These are phyloP conservation scores for Drosophila micromelanica DNA, from an alignment of 1,140 invertebrate genomes.

Conservation along the genomic window DNA sequence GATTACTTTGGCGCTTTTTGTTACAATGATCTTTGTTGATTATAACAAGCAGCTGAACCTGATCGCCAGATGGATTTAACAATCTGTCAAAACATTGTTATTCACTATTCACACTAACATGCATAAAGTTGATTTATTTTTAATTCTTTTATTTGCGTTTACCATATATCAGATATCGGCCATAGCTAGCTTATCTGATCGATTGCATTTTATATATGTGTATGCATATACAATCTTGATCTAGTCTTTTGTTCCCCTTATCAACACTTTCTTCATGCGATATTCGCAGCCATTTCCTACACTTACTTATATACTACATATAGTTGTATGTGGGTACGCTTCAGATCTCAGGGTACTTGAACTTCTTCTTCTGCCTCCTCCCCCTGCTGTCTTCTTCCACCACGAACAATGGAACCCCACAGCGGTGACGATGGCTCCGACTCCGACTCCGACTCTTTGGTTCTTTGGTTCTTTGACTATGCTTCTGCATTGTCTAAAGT, in stretches of 20 bases:
- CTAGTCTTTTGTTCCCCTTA: neutral
- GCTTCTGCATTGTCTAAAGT: conserved; percentile 59
- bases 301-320: neutral
- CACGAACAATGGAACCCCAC: conserved; percentile 39
- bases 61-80: conserved; percentile 11
- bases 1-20: conserved; percentile 1
- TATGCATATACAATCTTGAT: neutral
- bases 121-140: conserved; percentile 10
- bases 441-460: conserved; percentile 20
- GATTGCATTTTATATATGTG: neutral
- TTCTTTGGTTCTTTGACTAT: conserved; percentile 18
- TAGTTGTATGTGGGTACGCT: conserved; percentile 26
- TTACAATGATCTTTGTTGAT: conserved; percentile 25
- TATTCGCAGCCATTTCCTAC: neutral
- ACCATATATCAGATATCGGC: neutral
- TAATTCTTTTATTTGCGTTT: neutral
- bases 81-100: conserved; percentile 22
- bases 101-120: neutral
- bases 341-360: conserved; percentile 62
- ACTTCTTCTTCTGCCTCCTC: conserved; percentile 49
- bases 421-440: conserved; percentile 23
- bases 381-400: neutral
- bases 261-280: conserved; percentile 10
- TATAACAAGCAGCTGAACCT: conserved; percentile 5
- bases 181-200: neutral